Base-by-base conservation (phyloP, 64 coral and sea anemone genomes). In the Trachythela sp. region DNA sequence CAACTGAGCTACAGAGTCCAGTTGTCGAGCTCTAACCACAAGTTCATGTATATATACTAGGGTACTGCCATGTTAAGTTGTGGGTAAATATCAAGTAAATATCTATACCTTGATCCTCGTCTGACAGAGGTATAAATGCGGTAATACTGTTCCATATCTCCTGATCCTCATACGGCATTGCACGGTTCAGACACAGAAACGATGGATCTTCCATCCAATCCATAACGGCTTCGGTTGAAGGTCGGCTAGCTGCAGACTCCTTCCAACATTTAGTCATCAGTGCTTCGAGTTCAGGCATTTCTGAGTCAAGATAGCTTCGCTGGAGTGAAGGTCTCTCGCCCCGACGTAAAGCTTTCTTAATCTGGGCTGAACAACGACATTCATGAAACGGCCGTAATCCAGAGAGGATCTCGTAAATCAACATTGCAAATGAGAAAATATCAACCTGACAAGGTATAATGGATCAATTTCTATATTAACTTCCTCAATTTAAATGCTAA, bases 371-470 rank as follows among this genome's bases (percentile, higher is more conserved):
- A 60, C 90, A 94, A 49, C 91, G 93, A 51, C 90, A 98, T 51
- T 98, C 93, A 24, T 89, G 89, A 43, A 98, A 98, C 35, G 95
- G 95, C 22, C 95, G 86, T 14, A 71, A 51, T 4, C 95, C 95
- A 49, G 93, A 91, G 27, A 98, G 54, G 14, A 98, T 45, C 91
- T 98, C 95, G 85, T 89, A 98, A 36, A 98, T 67, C 34, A 98
- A 94, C 51, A 98, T 93, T 22, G 95, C 95, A 20, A 87, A 99
- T 22, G 96, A 99, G 84, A 99, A 99, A 40, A 99, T 99, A 86
- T 99, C 93, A 18, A 99, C 96, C 96, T 99, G n/a, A n/a, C n/a
- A 51, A 29, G 22, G 77, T 13, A 92, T 34, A 36, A 85, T n/a
- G 72, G 2, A 84, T 39, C 59, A 58, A 11, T 39, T 36, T 36